Evolutionary conservation across 2,113 vertebrate genomes (phyloP).

Genomic region (Phoxinus phoxinus): DNA sequence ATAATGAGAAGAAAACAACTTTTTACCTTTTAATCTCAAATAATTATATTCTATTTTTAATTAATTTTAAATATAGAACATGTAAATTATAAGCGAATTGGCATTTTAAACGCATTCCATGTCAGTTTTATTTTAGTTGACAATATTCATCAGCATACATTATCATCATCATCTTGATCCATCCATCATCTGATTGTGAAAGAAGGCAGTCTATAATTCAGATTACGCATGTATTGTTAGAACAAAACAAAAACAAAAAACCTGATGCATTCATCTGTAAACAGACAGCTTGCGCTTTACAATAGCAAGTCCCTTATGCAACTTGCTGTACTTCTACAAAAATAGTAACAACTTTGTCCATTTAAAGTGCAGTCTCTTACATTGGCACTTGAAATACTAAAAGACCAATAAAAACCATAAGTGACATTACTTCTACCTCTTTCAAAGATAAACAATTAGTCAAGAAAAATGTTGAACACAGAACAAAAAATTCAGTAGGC

Average conservation of each 20-base stretch:
- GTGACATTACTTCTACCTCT: neutral
- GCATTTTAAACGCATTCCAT: neutral
- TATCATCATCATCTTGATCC: neutral
- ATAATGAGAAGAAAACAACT: neutral
- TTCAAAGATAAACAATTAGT: neutral
- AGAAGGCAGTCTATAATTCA: neutral
- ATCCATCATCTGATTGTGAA: too few species aligned
- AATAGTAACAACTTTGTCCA: neutral
- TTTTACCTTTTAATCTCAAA: neutral
- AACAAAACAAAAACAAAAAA: slow-evolving; percentile 1
- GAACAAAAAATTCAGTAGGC: slow-evolving; percentile 10
- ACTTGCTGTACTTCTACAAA: neutral
- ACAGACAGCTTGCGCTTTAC: neutral
- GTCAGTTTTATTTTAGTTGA: neutral
- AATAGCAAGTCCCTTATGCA: neutral
- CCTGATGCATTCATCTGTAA: neutral
- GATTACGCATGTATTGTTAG: neutral
- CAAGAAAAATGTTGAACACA: neutral
- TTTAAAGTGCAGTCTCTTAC: neutral
- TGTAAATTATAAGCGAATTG: neutral
- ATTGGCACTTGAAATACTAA: neutral
- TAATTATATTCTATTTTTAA: neutral
- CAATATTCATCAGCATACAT: neutral
- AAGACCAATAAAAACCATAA: neutral
- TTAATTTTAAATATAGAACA: neutral